A percentile compares a stretch with the other conserved stretches of the same genome.
Evolutionary conservation across 2,113 vertebrate genomes (phyloP).

Genomic region (Dipodomys ordii): DNA sequence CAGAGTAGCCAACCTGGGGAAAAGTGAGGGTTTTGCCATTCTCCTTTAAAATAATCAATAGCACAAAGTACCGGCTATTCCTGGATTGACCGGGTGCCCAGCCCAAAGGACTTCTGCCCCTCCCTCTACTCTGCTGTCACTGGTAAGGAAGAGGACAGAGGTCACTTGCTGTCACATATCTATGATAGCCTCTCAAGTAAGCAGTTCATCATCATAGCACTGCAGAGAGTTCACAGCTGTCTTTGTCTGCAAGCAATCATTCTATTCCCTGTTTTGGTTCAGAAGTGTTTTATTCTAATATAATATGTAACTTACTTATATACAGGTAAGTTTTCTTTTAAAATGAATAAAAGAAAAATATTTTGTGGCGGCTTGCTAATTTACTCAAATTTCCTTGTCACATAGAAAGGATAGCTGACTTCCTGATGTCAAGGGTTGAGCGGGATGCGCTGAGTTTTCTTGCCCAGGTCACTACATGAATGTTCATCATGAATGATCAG

Average conservation of each 20-base stretch:
- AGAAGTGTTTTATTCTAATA: slow-evolving; percentile 23
- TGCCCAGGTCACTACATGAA: too few species aligned
- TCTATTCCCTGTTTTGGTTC: slow-evolving; percentile 75
- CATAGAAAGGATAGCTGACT: too few species aligned
- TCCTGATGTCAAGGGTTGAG: too few species aligned
- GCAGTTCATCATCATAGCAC: slow-evolving; percentile 69
- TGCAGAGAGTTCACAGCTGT: slow-evolving; percentile 72
- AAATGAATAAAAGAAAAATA: slow-evolving; percentile 56
- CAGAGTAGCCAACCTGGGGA: neutral
- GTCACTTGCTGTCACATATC: slow-evolving; percentile 63
- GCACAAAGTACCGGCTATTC: neutral
- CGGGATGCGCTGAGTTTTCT: too few species aligned
- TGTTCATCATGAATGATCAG: too few species aligned
- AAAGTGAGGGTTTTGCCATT: neutral
- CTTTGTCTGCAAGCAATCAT: slow-evolving; percentile 82
- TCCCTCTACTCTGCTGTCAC: slow-evolving; percentile 34
- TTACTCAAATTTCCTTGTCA: too few species aligned
- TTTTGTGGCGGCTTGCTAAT: neutral
- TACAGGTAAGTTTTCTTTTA: slow-evolving; percentile 77
- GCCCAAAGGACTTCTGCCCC: slow-evolving; percentile 60
- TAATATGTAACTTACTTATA: slow-evolving; percentile 81
- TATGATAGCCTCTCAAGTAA: slow-evolving; percentile 68
- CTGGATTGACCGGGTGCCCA: neutral
- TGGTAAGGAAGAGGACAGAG: slow-evolving; percentile 41
- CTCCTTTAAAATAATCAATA: slow-evolving; percentile 29